Conservation (phyloP, 2,888 invertebrate genomes). For the Torymus auratus region DNA sequence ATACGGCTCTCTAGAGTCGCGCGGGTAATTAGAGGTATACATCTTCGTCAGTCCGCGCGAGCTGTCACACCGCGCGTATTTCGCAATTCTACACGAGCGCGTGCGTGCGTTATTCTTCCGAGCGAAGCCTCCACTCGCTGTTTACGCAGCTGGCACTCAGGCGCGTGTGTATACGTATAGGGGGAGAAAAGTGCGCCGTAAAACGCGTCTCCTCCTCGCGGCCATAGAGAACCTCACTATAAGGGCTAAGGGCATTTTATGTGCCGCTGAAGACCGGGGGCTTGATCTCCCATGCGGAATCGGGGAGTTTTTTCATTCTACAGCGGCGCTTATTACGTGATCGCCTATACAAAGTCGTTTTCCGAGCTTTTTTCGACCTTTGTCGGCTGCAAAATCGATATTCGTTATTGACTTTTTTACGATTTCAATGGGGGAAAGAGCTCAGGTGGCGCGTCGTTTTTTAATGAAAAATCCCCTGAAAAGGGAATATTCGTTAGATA, state of each 20-base stretch:
- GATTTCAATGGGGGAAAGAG: too few relatives aligned
- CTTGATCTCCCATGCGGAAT: slow-evolving; percentile 25
- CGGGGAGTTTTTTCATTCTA: background rate
- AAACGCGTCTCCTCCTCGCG: slow-evolving; percentile 1
- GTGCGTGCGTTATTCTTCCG: background rate
- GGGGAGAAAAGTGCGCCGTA: slow-evolving; percentile 22
- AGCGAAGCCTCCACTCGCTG: background rate
- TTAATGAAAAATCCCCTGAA: too few relatives aligned
- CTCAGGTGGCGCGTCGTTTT: too few relatives aligned
- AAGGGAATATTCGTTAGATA: too few relatives aligned
- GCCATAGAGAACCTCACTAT: too few relatives aligned
- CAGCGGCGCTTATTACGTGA: too few relatives aligned
- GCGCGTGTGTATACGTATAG: background rate
- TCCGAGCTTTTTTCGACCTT: background rate
- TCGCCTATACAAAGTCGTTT: background rate
- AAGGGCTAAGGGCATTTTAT: background rate
- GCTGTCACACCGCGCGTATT: too few relatives aligned
- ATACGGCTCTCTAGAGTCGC: too few relatives aligned
- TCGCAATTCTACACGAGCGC: background rate
- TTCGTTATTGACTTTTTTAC: background rate
- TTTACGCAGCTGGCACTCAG: background rate
- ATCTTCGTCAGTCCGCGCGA: too few relatives aligned
- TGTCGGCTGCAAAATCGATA: background rate
- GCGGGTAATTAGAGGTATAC: too few relatives aligned
- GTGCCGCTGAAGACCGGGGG: slow-evolving; percentile 1